Conservation (phyloP, 2,113 vertebrate species). For the Aphyosemion australe region DNA sequence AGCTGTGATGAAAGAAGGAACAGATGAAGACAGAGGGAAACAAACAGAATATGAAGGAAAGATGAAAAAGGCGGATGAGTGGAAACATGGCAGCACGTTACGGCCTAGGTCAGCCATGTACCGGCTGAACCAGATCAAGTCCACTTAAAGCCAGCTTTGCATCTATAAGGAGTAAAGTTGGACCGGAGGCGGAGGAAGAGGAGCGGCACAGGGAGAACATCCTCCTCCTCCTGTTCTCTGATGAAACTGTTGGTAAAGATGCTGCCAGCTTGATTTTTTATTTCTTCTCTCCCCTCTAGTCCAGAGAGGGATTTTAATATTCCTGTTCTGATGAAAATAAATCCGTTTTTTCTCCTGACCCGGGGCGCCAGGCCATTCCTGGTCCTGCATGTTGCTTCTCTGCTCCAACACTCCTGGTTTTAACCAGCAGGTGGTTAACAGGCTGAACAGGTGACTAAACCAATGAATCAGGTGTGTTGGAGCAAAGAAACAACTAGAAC, state of each 20-base stretch:
- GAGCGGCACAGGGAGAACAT: neutral
- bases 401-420: too few relatives aligned
- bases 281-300: neutral
- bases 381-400: too few relatives aligned
- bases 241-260: constrained; percentile 65
- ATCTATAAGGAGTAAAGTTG: constrained; percentile 30
- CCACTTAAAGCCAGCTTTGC: constrained; percentile 14
- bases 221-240: constrained; percentile 30
- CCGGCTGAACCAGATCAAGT: constrained; percentile 25
- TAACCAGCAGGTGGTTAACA: too few relatives aligned
- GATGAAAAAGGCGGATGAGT: neutral
- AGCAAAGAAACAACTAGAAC: too few relatives aligned
- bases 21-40: neutral
- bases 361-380: too few relatives aligned
- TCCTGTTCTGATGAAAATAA: constrained; percentile 56
- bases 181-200: constrained; percentile 25
- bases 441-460: too few relatives aligned
- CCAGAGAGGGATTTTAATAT: constrained; percentile 52
- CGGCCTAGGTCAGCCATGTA: neutral
- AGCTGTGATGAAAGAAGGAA: neutral
- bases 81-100: neutral
- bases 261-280: constrained; percentile 32
- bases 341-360: constrained; percentile 45
- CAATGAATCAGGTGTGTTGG: too few relatives aligned
- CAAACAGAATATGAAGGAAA: too few relatives aligned